phyloP scores from a whole-genome alignment of 2,113 vertebrate genomes.

The Mixornis gularis region DNA sequence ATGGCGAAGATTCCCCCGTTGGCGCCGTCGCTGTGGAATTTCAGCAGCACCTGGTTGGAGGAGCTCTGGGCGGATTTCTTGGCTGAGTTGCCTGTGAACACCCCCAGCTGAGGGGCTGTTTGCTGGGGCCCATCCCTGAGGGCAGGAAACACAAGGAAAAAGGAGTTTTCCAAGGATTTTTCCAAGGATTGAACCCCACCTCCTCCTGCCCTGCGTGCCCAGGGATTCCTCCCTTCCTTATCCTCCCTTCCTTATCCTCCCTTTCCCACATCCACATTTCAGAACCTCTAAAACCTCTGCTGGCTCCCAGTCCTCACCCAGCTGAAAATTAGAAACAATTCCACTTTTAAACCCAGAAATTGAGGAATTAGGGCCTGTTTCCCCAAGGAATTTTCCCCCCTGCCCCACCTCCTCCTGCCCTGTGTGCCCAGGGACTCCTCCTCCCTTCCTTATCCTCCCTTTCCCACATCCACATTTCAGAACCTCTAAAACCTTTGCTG shows the following conservation, averaged over 20 bases:
- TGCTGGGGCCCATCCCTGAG: conserved; percentile 91
- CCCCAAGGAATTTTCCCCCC: too few relatives aligned
- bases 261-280: too few relatives aligned
- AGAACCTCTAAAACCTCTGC: too few relatives aligned
- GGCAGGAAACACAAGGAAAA: not conserved
- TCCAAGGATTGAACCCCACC: not conserved
- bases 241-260: too few relatives aligned
- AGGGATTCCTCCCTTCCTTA: not conserved
- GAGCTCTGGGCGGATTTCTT: conserved; percentile 87
- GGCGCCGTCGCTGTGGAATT: conserved; percentile 87
- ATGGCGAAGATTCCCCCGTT: conserved; percentile 88
- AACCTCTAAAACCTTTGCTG: not conserved
- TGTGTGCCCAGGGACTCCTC: too few relatives aligned
- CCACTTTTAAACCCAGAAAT: too few relatives aligned
- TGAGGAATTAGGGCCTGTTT: too few relatives aligned
- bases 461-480: too few relatives aligned
- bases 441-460: too few relatives aligned
- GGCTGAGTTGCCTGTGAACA: conserved; percentile 86
- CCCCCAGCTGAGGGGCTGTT: conserved; percentile 85
- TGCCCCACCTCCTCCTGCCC: too few relatives aligned
- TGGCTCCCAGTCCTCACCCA: too few relatives aligned
- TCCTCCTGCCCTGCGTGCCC: not conserved
- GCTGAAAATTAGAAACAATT: too few relatives aligned
- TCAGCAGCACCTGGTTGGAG: conserved; percentile 91
- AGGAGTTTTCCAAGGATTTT: not conserved